phyloP scores from a whole-genome alignment of 2,113 vertebrate genomes.

The Laticauda colubrina region DNA sequence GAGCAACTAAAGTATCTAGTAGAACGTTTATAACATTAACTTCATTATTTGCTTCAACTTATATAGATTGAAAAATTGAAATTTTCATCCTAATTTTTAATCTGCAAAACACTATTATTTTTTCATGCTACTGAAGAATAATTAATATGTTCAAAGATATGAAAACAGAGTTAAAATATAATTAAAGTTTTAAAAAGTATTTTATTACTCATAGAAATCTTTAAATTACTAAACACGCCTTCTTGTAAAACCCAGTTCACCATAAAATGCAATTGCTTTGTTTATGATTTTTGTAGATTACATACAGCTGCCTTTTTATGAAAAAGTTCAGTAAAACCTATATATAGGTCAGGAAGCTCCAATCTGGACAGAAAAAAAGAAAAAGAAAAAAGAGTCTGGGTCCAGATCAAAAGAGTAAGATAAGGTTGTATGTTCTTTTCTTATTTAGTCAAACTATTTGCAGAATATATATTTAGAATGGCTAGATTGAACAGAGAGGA shows the following conservation, averaged over 20 bases:
- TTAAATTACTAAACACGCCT: conserved; percentile 1
- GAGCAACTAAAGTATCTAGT: neutral
- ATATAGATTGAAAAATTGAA: neutral
- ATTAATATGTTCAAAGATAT: neutral
- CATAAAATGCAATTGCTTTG: conserved; percentile 15
- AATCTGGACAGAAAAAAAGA: neutral
- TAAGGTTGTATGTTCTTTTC: neutral
- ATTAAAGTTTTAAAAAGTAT: neutral
- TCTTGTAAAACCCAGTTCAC: conserved; percentile 1
- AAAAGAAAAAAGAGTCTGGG: neutral
- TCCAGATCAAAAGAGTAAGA: neutral
- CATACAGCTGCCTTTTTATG: neutral
- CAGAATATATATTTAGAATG: neutral
- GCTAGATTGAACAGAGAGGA: neutral
- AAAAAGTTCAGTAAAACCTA: neutral
- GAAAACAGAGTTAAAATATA: neutral
- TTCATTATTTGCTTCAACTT: neutral
- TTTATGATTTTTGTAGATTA: neutral
- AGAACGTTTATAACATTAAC: neutral
- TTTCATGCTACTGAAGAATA: neutral
- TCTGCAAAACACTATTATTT: neutral
- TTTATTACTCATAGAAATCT: neutral
- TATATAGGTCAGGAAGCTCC: neutral
- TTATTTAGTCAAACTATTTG: neutral
- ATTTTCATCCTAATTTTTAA: neutral